Percentiles rank a stretch among this genome's conserved stretches.
Conservation (phyloP, 2,113 vertebrate genomes). For the Heterotis niloticus region DNA sequence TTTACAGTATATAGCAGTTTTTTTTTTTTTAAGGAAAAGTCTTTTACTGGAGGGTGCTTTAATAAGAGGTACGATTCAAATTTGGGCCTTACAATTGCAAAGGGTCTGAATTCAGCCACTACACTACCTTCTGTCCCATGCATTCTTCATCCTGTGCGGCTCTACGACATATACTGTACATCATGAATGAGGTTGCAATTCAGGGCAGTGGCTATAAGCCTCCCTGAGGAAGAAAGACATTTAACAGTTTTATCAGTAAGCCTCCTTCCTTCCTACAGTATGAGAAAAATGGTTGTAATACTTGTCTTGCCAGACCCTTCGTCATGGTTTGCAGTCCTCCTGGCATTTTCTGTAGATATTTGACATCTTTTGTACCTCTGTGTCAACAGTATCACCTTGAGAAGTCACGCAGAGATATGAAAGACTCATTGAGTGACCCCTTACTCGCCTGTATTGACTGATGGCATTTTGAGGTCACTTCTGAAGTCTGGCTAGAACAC, state of each 20-base stretch:
- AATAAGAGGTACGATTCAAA: too few species aligned
- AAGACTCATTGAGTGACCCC: slow-evolving; percentile 6
- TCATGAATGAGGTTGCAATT: background rate
- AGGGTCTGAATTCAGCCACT: too few species aligned
- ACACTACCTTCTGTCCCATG: too few species aligned
- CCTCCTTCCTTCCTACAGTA: slow-evolving; percentile 20
- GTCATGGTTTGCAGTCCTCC: slow-evolving; percentile 50
- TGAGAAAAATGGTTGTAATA: slow-evolving; percentile 21
- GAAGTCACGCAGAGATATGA: slow-evolving; percentile 36
- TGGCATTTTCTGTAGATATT: slow-evolving; percentile 51
- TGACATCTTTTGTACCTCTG: slow-evolving; percentile 51
- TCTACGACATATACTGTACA: background rate
- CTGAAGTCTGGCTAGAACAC: slow-evolving; percentile 34
- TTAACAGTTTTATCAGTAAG: slow-evolving; percentile 23
- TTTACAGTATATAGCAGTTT: too few species aligned
- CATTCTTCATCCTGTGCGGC: too few species aligned
- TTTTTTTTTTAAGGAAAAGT: too few species aligned
- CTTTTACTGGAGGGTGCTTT: too few species aligned
- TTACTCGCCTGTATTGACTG: slow-evolving; percentile 13
- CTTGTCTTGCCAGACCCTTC: slow-evolving; percentile 45
- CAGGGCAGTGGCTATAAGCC: background rate
- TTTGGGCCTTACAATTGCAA: too few species aligned
- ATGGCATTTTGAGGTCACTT: slow-evolving; percentile 56
- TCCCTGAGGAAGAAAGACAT: background rate
- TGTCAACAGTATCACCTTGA: slow-evolving; percentile 51